These are phyloP conservation scores for Phenganax stokvisi DNA, from an alignment of 92 coral and sea anemone genomes.

Conservation along the genomic window DNA sequence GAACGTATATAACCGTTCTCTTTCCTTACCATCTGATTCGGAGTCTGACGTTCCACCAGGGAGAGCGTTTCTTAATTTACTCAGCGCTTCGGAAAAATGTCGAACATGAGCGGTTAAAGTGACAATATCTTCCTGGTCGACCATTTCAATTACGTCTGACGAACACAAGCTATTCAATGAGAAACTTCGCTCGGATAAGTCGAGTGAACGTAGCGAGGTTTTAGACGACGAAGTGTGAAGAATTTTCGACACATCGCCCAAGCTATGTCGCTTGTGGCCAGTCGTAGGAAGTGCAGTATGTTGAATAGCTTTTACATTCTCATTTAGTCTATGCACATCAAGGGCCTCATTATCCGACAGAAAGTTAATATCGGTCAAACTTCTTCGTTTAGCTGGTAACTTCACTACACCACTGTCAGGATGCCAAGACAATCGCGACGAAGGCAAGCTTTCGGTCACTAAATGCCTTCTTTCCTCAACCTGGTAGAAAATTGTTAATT, in stretches of 20 bases:
- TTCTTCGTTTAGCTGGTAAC: neutral
- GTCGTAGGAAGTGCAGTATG: neutral
- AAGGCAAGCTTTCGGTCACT: neutral
- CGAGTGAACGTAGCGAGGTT: constrained; percentile 18
- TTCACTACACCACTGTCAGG: constrained; percentile 7
- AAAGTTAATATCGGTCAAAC: constrained; percentile 27
- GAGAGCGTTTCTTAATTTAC: constrained; percentile 72
- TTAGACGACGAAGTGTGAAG: constrained; percentile 24
- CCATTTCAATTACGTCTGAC: constrained; percentile 80
- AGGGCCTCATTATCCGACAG: constrained; percentile 40
- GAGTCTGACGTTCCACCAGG: constrained; percentile 51
- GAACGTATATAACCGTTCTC: neutral
- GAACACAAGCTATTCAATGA: constrained; percentile 83
- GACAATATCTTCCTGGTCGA: constrained; percentile 85
- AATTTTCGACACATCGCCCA: constrained; percentile 18
- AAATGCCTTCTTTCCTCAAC: constrained; percentile 23
- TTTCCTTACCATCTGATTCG: constrained; percentile 34
- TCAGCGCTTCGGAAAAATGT: constrained; percentile 83
- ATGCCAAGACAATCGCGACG: constrained; percentile 16
- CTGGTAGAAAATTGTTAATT: constrained; percentile 25
- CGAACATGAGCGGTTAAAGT: constrained; percentile 83
- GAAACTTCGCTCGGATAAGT: constrained; percentile 64
- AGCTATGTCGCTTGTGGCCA: constrained; percentile 37
- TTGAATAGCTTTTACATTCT: constrained; percentile 25
- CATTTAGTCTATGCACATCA: constrained; percentile 33